phyloP scores from a whole-genome alignment of 1,140 invertebrate genomes.

The Yoshiicerus persimilis region DNA sequence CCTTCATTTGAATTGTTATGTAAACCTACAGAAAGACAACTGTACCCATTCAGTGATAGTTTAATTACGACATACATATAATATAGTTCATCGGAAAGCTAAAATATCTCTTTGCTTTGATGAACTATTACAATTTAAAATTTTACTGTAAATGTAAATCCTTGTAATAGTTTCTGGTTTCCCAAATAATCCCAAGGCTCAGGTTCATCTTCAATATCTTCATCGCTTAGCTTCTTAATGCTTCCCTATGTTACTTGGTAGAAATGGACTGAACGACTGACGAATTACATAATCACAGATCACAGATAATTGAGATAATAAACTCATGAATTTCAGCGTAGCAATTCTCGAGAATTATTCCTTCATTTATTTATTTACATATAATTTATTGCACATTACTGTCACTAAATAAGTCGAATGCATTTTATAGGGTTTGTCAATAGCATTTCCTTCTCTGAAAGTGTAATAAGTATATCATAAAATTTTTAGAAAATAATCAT shows the following conservation, averaged over 20 bases:
- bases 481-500: no score
- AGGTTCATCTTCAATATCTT: neutral
- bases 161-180: neutral
- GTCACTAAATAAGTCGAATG: no score
- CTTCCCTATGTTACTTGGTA: neutral
- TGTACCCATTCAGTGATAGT: no score
- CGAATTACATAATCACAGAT: conserved; percentile 13
- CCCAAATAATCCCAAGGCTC: neutral
- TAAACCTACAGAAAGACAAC: no score
- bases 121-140: neutral
- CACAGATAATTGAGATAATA: no score
- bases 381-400: neutral
- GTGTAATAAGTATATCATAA: no score
- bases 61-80: no score
- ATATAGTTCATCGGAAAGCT: no score
- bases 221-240: neutral
- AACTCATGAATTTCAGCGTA: neutral
- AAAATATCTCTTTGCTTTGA: neutral
- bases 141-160: neutral
- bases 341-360: neutral
- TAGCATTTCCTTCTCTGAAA: no score
- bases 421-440: no score
- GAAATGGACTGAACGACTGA: conserved; percentile 14
- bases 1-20: no score
- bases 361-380: neutral